Base-by-base conservation (phyloP, 23 tunicate species). In the Trididemnum nubilum region DNA sequence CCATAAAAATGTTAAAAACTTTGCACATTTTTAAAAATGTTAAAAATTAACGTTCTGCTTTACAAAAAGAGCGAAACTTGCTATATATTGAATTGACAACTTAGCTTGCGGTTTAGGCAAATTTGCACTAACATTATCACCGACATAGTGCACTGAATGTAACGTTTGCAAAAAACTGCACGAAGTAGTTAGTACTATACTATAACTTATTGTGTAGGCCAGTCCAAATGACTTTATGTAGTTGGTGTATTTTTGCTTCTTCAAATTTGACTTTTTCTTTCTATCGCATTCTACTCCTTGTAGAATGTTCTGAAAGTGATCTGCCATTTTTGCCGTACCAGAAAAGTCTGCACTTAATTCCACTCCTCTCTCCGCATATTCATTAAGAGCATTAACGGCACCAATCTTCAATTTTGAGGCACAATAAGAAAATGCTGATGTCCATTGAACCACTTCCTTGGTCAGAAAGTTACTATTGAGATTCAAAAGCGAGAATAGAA, bases 361-460 rank as follows among this genome's bases (percentile, higher is more conserved):
- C 69, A 63, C 69, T 26, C 69, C 69, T 63, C 25, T 63, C n/a
- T 63, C 69, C n/a, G 69, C 69, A 63, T 26, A 63, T 15, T 63
- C 69, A n/a, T 63, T 63, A 15, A 63, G 7, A n/a, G n/a, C 69
- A 63, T 63, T 63, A 63, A 63, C n/a, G 69, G 69, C 69, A 63
- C 22, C 25, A 24, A 63, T 63, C n/a, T 63, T 63, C 25, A 26
- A 4, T 63, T 63, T 63, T 63, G 69, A 63, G n/a, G 25, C 22
- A 63, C 19, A 5, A 24, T 63, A 63, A 63, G 69, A 63, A 15
- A 26, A 26, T 26, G n/a, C 19, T 63, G 19, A 15, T 26, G 19
- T 63, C 69, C 69, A 63, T 63, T 63, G 25, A n/a, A 5, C 69
- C n/a, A 63, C 69, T 63, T 63, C 69, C n/a, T 63, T 4, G n/a